Evolutionary conservation across 2,888 invertebrate species (phyloP), one percentile per base, ranked within the genome.

Genomic region (Subacronicta megacephala): DNA sequence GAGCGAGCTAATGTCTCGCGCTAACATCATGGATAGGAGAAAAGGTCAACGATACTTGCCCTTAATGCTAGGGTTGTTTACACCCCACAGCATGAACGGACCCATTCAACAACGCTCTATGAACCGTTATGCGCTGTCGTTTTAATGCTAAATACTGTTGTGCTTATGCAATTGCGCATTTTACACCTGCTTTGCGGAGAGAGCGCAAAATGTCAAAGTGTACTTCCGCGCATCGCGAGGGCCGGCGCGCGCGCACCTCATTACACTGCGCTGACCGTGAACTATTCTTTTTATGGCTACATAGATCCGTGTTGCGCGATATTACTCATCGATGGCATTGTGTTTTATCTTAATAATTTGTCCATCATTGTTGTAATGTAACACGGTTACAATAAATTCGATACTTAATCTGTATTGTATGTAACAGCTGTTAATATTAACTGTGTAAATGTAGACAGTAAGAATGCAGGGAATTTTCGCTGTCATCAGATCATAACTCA

Each of bases 221-320:
- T 82, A 80, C 80, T 84, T 90, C 84, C 85, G 85, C 80, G 83
- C 86, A 80, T 77, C 69, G 64, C 42, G 40, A 56, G 71, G 66
- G 62, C 42, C 36, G 54, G 50, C 72, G 74, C 74, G 73, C 74
- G 70, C 70, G 70, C 62, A 75, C 62, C 60, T 59, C 54, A 65
- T 70, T 68, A 60, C 57, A 65, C 70, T 62, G 65, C 68, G 64
- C 71, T 82, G 89, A 67, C 90, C 90, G 80, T 90, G 91, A 90
- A 91, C 90, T 90, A 89, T 89, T 86, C 80, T 88, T 90, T 92
- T 90, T 89, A 85, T 87, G 76, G 80, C 82, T 82, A 79, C 83
- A 80, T 78, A 89, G 85, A 89, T 92, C 88, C 90, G 89, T 89
- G 81, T 86, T 89, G 83, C 80, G 78, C 77, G 75, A 82, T 81